These are phyloP conservation scores for Zaprionus nigranus DNA, from an alignment of 1,140 invertebrate species.

Conservation along the genomic window DNA sequence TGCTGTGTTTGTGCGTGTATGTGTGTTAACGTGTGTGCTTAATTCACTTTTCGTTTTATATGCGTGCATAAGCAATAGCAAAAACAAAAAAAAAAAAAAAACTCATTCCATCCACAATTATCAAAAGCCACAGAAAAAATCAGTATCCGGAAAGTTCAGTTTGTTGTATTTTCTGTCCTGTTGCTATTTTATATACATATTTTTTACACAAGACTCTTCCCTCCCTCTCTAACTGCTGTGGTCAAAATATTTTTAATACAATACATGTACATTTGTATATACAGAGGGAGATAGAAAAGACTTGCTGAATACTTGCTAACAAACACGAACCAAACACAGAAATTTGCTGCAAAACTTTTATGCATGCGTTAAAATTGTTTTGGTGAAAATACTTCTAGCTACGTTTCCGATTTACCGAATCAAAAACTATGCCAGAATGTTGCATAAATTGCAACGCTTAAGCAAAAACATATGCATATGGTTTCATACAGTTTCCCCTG, in stretches of 20 bases:
- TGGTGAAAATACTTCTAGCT: conserved; percentile 6
- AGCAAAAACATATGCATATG: not conserved
- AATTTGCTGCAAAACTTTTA: conserved; percentile 35
- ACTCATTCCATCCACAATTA: conserved; percentile 16
- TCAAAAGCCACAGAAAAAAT: conserved; percentile 43
- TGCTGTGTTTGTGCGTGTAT: conserved; percentile 1
- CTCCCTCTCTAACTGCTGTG: not conserved
- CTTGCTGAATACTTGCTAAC: conserved; percentile 8
- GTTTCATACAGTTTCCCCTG: not conserved
- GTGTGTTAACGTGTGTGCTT: conserved; percentile 21
- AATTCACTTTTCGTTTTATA: conserved; percentile 43
- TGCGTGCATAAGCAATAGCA: conserved; percentile 17
- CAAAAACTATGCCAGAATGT: conserved; percentile 6
- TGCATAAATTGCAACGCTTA: conserved; percentile 27
- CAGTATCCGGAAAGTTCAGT: conserved; percentile 36
- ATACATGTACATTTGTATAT: not conserved
- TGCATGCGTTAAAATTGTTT: conserved; percentile 44
- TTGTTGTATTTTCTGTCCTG: conserved; percentile 37
- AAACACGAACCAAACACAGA: conserved; percentile 3
- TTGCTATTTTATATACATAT: conserved; percentile 17
- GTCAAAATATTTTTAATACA: conserved; percentile 26
- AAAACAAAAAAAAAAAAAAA: not conserved
- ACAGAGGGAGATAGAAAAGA: not conserved
- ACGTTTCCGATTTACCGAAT: conserved; percentile 24
- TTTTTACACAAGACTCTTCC: conserved; percentile 22